Base-by-base conservation (phyloP, 2,113 vertebrate genomes). In the Muntiacus reevesi region DNA sequence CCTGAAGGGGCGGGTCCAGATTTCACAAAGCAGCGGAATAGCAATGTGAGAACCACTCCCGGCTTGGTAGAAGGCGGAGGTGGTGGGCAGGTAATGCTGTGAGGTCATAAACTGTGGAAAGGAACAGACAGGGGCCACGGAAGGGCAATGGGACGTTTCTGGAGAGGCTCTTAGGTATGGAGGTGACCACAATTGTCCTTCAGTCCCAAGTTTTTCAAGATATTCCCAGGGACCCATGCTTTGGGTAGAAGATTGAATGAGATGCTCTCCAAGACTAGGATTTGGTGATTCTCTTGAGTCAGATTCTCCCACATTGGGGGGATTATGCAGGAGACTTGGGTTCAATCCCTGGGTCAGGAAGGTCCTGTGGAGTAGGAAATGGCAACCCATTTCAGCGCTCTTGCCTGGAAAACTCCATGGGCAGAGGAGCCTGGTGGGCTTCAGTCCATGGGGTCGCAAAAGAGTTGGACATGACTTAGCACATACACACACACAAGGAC, bases 1-100 rank as follows among this genome's bases (percentile, higher is more conserved):
- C 23, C 1, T 0, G 8, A n/a, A 60, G 50, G 19, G 28, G 7
- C 1, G 1, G 17, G 5, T n/a, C 54, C 33, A 90, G 12, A 19
- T 33, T 43, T 62, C 60, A 82, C 16, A 13, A 79, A 43, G 21
- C 5, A 45, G 54, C 0, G 1, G 33, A 67, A n/a, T 14, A 87
- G 27, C n/a, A 78, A 17, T 5, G 9, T 40, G 57, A 89, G 55
- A 62, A 62, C 13, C 28, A 55, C 17, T 28, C 16, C 28, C 11
- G 4, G 36, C 76, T 28, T 15, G 6, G 30, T 30, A 11, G 82
- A 45, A 3, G 9, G 12, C 4, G 4, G 7, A 52, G 12, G 6
- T 7, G 23, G 14, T 4, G 52, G 30, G 3, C 5, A 45, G 47
- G 86, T 33, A 60, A 30, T 6, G 10, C 6, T 50, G 13, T 14